Percentiles rank a stretch among this genome's conserved stretches.
Conservation (phyloP, 37 sponge, comb jelly and placozoan genomes). For the Axinella damicornis region DNA sequence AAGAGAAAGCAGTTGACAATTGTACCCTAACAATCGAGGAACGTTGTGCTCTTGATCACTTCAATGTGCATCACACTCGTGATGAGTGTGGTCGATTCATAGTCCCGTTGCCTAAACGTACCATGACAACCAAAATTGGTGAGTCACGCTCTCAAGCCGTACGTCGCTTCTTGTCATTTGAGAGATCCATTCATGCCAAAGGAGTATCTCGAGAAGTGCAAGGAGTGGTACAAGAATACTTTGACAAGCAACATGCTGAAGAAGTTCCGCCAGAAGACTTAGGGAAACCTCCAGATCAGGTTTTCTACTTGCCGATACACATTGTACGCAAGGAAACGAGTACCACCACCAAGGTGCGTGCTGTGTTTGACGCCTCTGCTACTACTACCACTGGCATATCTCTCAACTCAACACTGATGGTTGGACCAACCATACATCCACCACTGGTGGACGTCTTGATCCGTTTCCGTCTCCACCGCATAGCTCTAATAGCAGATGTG, state of each 20-base stretch:
- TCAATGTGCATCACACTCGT: constrained; percentile 26
- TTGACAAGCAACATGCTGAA: constrained; percentile 39
- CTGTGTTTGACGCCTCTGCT: constrained; percentile 57
- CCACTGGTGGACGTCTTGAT: constrained; percentile 40
- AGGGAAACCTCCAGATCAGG: constrained; percentile 39
- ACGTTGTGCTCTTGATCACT: constrained; percentile 12
- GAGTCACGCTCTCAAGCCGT: constrained; percentile 64
- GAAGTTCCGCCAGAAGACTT: constrained; percentile 43
- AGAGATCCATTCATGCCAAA: constrained; percentile 38
- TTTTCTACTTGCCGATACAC: constrained; percentile 52
- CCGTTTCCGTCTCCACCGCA: constrained; percentile 33
- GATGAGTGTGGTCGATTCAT: constrained; percentile 27
- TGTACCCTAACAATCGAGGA: constrained; percentile 32
- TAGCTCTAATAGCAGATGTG: constrained; percentile 41
- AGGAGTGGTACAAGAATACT: constrained; percentile 54
- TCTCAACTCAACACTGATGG: constrained; percentile 34
- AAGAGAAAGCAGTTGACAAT: constrained; percentile 14
- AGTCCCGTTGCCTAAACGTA: constrained; percentile 28
- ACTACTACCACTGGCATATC: constrained; percentile 28
- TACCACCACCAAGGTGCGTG: constrained; percentile 50
- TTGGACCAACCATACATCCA: constrained; percentile 54
- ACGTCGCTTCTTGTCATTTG: constrained; percentile 45
- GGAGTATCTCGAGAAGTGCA: constrained; percentile 27
- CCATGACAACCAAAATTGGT: constrained; percentile 20
- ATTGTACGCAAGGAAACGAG: constrained; percentile 51